These are phyloP conservation scores for Philopotamus ludificatus DNA, from an alignment of 1,140 invertebrate genomes.

Conservation along the genomic window DNA sequence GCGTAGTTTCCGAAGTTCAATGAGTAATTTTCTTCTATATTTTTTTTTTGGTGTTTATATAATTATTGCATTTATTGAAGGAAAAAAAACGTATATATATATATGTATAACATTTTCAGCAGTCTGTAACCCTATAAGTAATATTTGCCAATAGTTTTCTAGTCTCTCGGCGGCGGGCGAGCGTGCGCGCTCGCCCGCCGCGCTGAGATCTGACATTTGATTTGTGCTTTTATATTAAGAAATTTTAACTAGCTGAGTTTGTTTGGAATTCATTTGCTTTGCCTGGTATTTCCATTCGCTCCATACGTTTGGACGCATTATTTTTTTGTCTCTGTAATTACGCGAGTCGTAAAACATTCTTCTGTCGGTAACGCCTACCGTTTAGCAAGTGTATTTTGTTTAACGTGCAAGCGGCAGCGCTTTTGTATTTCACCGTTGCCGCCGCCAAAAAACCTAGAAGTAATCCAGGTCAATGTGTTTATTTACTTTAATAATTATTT, in stretches of 20 bases:
- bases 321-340: conserved; percentile 26
- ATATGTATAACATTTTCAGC: conserved; percentile 4
- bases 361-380: conserved; percentile 20
- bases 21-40: conserved; percentile 27
- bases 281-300: conserved; percentile 19
- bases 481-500: conserved; percentile 36
- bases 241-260: conserved; percentile 28
- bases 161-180: conserved; percentile 9
- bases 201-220: conserved; percentile 24
- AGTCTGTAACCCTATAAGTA: conserved; percentile 5
- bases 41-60: conserved; percentile 26
- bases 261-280: conserved; percentile 40
- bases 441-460: conserved; percentile 11
- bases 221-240: conserved; percentile 23
- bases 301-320: conserved; percentile 24
- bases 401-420: neutral
- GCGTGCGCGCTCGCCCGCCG: conserved; percentile 1
- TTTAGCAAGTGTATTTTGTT: conserved; percentile 11
- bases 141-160: conserved; percentile 14
- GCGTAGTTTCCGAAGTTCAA: conserved; percentile 16
- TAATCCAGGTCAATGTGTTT: conserved; percentile 36
- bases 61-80: conserved; percentile 20
- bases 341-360: no score
- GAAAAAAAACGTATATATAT: no score
- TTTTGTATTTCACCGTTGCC: neutral